A percentile compares a stretch with the other conserved stretches of the same genome.
Conservation (phyloP, 1,140 invertebrate genomes). For the Frieseomelitta varia region DNA sequence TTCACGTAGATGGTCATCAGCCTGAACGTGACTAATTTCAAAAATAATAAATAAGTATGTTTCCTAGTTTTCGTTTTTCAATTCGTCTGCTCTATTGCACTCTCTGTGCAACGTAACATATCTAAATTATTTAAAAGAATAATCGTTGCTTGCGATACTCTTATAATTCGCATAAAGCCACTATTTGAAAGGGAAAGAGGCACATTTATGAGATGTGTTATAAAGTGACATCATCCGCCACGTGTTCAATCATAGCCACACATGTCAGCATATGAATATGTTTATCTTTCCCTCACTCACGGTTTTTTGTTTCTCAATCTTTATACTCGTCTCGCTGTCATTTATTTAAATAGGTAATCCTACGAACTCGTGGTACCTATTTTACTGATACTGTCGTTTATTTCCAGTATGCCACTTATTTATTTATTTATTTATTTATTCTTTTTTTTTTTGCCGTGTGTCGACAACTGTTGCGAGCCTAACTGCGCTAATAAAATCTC, state of each 20-base stretch:
- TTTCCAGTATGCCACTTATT: conserved; percentile 60
- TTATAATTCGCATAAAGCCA: not conserved
- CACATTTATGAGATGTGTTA: too few species aligned
- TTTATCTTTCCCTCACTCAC: conserved; percentile 40
- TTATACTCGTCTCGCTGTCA: conserved; percentile 45
- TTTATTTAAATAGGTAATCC: conserved; percentile 64
- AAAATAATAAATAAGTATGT: not conserved
- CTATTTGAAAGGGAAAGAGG: too few species aligned
- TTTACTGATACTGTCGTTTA: conserved; percentile 50
- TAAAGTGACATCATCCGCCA: conserved; percentile 28
- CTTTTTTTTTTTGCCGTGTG: conserved; percentile 44
- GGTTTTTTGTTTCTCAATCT: conserved; percentile 44
- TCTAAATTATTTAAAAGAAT: not conserved
- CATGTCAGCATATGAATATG: conserved; percentile 41
- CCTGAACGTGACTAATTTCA: not conserved
- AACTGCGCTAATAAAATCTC: conserved; percentile 53
- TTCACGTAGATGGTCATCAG: not conserved
- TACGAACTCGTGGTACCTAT: conserved; percentile 56
- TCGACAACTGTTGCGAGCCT: conserved; percentile 62
- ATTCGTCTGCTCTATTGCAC: not conserved
- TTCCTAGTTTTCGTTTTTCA: not conserved
- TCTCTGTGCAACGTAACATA: not conserved
- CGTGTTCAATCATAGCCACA: conserved; percentile 38
- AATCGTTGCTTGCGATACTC: not conserved
- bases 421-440: too few species aligned